phyloP scores from a whole-genome alignment of 2,888 invertebrate genomes.

The Cantharis lateralis region DNA sequence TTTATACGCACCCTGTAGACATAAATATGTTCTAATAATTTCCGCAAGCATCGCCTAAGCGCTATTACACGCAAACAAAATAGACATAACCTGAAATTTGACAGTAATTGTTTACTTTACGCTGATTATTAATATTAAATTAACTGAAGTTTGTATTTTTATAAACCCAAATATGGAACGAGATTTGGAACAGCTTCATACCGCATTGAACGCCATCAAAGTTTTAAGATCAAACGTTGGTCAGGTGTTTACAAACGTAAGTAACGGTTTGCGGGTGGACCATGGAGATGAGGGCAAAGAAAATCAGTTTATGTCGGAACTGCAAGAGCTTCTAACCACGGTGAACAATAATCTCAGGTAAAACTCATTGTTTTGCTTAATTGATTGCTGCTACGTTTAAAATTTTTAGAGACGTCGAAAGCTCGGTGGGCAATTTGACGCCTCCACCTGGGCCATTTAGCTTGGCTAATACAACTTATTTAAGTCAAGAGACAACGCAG shows the following conservation, averaged over 20 bases:
- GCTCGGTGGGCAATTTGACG: slow-evolving; percentile 70
- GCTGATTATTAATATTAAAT: too few relatives aligned
- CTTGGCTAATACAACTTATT: slow-evolving; percentile 81
- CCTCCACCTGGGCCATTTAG: slow-evolving; percentile 82
- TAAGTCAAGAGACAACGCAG: slow-evolving; percentile 89
- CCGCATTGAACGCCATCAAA: slow-evolving; percentile 76
- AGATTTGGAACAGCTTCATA: slow-evolving; percentile 71
- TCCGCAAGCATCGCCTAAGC: not conserved
- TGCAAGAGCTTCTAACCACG: slow-evolving; percentile 80
- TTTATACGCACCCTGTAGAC: not conserved
- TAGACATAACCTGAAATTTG: not conserved
- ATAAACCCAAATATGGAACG: slow-evolving; percentile 42
- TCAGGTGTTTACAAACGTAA: slow-evolving; percentile 81
- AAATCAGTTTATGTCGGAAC: slow-evolving; percentile 71
- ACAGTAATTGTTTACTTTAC: not conserved
- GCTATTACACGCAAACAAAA: not conserved
- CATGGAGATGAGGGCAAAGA: slow-evolving; percentile 83
- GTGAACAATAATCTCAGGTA: slow-evolving; percentile 81
- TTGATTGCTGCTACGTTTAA: not conserved
- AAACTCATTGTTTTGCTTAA: slow-evolving; percentile 5
- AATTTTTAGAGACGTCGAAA: slow-evolving; percentile 76
- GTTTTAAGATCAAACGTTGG: slow-evolving; percentile 81
- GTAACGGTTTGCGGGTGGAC: slow-evolving; percentile 79
- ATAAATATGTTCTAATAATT: not conserved
- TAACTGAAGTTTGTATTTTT: not conserved